Evolutionary conservation across 1,140 invertebrate genomes (phyloP).

Genomic region (Cherax destructor): DNA sequence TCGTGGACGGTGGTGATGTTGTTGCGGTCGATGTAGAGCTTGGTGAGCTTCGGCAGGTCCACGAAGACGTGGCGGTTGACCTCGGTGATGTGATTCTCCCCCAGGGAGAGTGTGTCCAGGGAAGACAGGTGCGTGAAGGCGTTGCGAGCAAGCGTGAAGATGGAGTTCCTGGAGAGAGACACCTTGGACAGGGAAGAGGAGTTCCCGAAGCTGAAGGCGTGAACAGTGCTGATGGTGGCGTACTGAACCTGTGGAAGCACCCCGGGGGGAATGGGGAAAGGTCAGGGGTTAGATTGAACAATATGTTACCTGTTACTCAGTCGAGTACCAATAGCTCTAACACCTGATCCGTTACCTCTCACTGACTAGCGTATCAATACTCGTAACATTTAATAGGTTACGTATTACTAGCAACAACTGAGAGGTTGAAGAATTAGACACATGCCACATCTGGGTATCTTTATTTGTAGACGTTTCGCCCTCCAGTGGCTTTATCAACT

Average conservation of each 20-base stretch:
- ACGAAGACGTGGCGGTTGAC: constrained; percentile 83
- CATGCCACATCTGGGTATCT: no score
- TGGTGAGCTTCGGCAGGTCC: constrained; percentile 82
- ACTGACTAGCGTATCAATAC: no score
- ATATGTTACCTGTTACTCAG: no score
- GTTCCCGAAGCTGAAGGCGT: constrained; percentile 83
- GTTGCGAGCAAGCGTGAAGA: constrained; percentile 45
- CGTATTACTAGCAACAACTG: no score
- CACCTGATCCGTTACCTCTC: no score
- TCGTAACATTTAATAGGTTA: no score
- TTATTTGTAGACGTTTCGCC: no score
- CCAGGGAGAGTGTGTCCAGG: constrained; percentile 81
- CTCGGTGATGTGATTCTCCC: constrained; percentile 83
- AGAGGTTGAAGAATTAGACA: no score
- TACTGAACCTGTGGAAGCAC: constrained; percentile 79
- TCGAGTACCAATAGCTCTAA: no score
- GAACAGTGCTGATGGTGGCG: constrained; percentile 82
- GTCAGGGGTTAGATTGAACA: no score
- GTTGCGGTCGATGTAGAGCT: constrained; percentile 82
- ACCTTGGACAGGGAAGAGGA: constrained; percentile 81
- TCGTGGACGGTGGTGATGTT: constrained; percentile 84
- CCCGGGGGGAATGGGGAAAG: no score
- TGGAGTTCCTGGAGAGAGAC: constrained; percentile 42
- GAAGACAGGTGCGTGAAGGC: constrained; percentile 83
- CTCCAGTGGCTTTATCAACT: no score